A percentile compares a stretch with the other conserved stretches of the same genome.
These are phyloP conservation scores for Neodiprion pinetum DNA, from an alignment of 1,140 invertebrate genomes.

Conservation along the genomic window DNA sequence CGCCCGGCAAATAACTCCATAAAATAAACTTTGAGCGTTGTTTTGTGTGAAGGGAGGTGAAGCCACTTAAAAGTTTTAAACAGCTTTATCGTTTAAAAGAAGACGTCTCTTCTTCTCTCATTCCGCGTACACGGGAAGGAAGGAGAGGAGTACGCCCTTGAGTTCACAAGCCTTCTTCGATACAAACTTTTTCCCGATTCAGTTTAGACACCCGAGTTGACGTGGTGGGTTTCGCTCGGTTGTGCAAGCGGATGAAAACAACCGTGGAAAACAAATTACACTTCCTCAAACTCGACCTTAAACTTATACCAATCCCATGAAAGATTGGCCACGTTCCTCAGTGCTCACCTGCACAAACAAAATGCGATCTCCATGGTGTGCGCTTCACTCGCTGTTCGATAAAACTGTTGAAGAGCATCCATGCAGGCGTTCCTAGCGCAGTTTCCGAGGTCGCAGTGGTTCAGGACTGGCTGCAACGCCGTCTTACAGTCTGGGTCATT, in stretches of 20 bases:
- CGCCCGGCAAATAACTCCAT: background rate
- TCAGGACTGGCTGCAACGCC: slow-evolving; percentile 79
- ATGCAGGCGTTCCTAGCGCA: slow-evolving; percentile 87
- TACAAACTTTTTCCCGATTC: background rate
- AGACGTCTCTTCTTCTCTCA: slow-evolving; percentile 9
- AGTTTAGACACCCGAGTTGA: background rate
- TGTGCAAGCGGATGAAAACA: background rate
- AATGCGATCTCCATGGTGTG: slow-evolving; percentile 89
- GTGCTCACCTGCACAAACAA: slow-evolving; percentile 89
- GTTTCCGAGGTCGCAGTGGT: slow-evolving; percentile 76
- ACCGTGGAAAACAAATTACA: slow-evolving; percentile 3
- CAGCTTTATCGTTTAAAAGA: slow-evolving; percentile 33
- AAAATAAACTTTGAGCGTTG: slow-evolving; percentile 35
- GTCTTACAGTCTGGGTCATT: slow-evolving; percentile 78
- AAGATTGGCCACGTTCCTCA: background rate
- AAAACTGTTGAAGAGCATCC: slow-evolving; percentile 85
- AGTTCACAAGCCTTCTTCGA: too few relatives aligned
- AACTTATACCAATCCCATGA: slow-evolving; percentile 23
- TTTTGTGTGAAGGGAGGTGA: slow-evolving; percentile 34
- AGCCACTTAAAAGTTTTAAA: slow-evolving; percentile 48
- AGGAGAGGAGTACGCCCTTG: background rate
- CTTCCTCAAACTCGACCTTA: background rate
- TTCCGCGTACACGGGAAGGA: background rate
- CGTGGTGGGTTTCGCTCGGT: background rate
- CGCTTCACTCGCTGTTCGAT: slow-evolving; percentile 76